Conservation (phyloP, 35 echinoderm and acorn worm genomes). For the Antedon bifida region DNA sequence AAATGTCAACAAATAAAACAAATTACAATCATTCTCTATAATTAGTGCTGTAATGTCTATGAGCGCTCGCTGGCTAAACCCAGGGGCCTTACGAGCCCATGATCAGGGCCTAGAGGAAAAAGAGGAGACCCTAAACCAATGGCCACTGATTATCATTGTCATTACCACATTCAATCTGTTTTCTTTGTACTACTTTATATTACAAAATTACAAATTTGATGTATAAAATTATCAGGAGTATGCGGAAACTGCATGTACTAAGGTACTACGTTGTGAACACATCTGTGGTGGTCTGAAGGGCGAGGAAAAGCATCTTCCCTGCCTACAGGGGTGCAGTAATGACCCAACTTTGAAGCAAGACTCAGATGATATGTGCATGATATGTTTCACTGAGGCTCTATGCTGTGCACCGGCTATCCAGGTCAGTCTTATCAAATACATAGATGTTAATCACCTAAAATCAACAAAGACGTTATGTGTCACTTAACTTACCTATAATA, state of each 20-base stretch:
- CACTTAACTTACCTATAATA: background rate
- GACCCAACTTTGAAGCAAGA: conserved; percentile 62
- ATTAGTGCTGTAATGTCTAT: no score
- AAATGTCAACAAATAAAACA: no score
- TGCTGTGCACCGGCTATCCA: conserved; percentile 89
- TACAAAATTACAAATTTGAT: no score
- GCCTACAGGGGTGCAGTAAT: conserved; percentile 75
- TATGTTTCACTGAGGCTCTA: conserved; percentile 95
- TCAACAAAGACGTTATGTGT: background rate
- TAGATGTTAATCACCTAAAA: background rate
- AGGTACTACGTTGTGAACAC: conserved; percentile 64
- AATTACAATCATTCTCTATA: no score
- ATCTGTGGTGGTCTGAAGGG: conserved; percentile 85
- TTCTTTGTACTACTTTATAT: no score
- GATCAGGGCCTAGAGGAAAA: no score
- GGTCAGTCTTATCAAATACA: conserved; percentile 18
- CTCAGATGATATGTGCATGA: conserved; percentile 99
- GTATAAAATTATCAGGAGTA: conserved; percentile 25
- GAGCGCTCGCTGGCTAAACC: no score
- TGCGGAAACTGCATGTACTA: conserved; percentile 52
- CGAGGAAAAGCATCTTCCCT: conserved; percentile 56
- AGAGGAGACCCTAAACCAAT: no score
- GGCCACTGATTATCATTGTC: no score
- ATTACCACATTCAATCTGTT: no score
- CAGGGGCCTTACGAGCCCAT: no score